These are phyloP conservation scores for Drosophila murphyi DNA, from an alignment of 1,140 invertebrate genomes.

Conservation along the genomic window DNA sequence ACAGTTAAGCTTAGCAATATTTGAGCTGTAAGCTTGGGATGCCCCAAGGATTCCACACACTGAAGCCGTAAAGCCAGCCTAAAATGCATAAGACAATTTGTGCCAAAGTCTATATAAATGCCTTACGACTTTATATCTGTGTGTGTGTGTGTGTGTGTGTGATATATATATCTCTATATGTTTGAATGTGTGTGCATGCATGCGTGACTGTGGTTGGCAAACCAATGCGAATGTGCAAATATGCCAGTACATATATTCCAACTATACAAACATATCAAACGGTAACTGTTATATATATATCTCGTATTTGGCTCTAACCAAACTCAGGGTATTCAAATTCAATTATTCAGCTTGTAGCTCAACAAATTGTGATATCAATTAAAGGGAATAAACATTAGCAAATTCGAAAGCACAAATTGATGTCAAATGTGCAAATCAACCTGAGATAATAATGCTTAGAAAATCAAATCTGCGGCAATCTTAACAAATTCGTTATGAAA, in stretches of 20 bases:
- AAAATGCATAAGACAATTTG: slow-evolving; percentile 79
- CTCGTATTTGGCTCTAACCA: slow-evolving; percentile 11
- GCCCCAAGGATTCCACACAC: not conserved
- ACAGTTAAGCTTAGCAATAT: slow-evolving; percentile 77
- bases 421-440: not conserved
- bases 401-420: not conserved
- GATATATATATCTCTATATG: slow-evolving; percentile 1
- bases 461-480: too few species aligned
- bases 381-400: not conserved
- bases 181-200: not conserved
- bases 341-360: slow-evolving; percentile 19
- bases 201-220: slow-evolving; percentile 6
- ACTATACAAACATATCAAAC: slow-evolving; percentile 54
- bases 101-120: slow-evolving; percentile 49
- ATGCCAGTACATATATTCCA: not conserved
- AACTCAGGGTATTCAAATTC: slow-evolving; percentile 4
- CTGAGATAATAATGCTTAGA: not conserved
- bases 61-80: slow-evolving; percentile 45
- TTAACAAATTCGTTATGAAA: not conserved
- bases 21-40: slow-evolving; percentile 55
- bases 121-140: slow-evolving; percentile 37
- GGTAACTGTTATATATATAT: slow-evolving; percentile 62
- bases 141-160: not conserved
- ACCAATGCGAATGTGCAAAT: not conserved
- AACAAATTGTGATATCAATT: not conserved